Evolutionary conservation across 2,113 vertebrate genomes (phyloP).

Genomic region (Eidolon helvum): DNA sequence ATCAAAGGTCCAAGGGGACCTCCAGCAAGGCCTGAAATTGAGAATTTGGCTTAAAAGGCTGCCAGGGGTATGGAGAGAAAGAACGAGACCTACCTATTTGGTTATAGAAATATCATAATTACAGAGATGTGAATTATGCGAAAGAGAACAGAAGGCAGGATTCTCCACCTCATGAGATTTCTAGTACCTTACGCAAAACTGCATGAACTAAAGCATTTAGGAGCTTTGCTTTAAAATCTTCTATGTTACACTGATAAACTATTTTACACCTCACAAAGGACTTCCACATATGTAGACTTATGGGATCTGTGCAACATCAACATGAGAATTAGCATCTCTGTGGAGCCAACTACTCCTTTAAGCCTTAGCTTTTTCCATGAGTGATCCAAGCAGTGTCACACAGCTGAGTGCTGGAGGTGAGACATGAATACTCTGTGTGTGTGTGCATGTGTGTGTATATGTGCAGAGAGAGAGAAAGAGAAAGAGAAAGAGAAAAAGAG

Average conservation of each 20-base stretch:
- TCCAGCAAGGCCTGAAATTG: slow-evolving; percentile 51
- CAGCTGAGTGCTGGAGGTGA: not conserved
- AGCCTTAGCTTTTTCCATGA: not conserved
- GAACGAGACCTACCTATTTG: not conserved
- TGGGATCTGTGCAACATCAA: not conserved
- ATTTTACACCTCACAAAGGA: not conserved
- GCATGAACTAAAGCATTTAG: not conserved
- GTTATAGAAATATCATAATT: slow-evolving; percentile 2
- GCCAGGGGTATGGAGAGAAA: not conserved
- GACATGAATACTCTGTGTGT: not conserved
- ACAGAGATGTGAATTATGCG: slow-evolving; percentile 36
- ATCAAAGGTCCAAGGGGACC: slow-evolving; percentile 9
- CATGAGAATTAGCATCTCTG: not conserved
- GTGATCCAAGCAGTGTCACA: not conserved
- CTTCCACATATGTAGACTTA: not conserved
- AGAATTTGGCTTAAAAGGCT: slow-evolving; percentile 26
- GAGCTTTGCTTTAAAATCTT: not conserved
- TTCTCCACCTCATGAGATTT: not conserved
- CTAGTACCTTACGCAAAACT: not conserved
- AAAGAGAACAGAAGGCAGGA: not conserved
- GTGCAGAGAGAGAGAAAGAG: no score
- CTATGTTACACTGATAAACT: not conserved
- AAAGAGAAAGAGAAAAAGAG: not conserved
- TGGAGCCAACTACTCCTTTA: fast-evolving
- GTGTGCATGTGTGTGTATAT: not conserved